These are phyloP conservation scores for Conger conger DNA, from an alignment of 2,113 vertebrate species.

Conservation along the genomic window DNA sequence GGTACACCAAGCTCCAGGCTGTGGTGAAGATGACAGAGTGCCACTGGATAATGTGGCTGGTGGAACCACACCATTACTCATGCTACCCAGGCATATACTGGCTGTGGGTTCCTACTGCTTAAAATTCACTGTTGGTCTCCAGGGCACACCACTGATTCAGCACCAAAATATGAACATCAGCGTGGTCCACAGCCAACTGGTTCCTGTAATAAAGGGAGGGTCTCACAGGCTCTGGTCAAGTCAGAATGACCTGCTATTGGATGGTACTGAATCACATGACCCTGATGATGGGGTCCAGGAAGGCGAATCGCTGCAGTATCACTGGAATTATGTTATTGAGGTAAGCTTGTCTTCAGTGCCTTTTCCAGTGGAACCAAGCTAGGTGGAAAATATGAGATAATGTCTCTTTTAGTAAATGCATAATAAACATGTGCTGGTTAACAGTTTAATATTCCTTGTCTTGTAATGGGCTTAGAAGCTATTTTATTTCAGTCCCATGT, in stretches of 20 bases:
- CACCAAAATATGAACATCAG: slow-evolving; percentile 44
- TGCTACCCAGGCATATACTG: slow-evolving; percentile 59
- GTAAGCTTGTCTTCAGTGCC: slow-evolving; percentile 44
- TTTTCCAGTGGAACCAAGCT: neutral
- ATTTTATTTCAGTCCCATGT: neutral
- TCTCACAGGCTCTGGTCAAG: slow-evolving; percentile 63
- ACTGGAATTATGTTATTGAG: slow-evolving; percentile 57
- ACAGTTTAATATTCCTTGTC: neutral
- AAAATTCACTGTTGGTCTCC: slow-evolving; percentile 61
- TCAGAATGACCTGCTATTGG: slow-evolving; percentile 62
- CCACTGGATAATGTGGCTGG: slow-evolving; percentile 37
- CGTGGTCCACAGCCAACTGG: slow-evolving; percentile 61
- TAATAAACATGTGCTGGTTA: neutral
- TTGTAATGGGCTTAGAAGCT: neutral
- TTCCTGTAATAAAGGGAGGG: slow-evolving; percentile 69
- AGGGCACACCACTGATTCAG: slow-evolving; percentile 60
- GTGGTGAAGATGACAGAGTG: slow-evolving; percentile 41
- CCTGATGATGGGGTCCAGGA: slow-evolving; percentile 57
- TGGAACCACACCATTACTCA: slow-evolving; percentile 52
- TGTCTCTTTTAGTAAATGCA: neutral
- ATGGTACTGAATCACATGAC: slow-evolving; percentile 68
- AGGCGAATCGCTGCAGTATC: slow-evolving; percentile 55
- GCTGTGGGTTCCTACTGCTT: slow-evolving; percentile 64
- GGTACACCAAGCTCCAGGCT: slow-evolving; percentile 45
- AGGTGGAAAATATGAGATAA: neutral